Evolutionary conservation across 1,140 invertebrate species (phyloP), one percentile per base, ranked within the genome.

Genomic region (Tenebrio molitor): DNA sequence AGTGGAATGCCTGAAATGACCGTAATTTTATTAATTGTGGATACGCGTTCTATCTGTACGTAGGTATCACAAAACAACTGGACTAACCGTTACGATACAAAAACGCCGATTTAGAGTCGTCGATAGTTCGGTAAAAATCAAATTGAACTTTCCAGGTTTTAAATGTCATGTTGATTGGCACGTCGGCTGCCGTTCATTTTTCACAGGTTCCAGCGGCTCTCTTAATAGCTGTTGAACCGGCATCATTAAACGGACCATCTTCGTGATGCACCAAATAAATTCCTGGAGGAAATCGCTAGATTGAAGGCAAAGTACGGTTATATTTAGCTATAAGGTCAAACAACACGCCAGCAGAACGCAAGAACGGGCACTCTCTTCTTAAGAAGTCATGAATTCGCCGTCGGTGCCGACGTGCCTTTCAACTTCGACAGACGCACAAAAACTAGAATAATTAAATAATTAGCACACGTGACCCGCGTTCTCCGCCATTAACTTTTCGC

Each of bases 381-480:
- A 19, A 42, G 63, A 39, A 65, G 63, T 58, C 50, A 58, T 33
- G 50, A 58, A 58, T 58, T 58, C n/a, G 17, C 50, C 50, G 50
- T 14, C 50, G 29, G 36, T 39, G 36, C 36, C 36, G 36, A 39
- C 36, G 36, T 39, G 4, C 36, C 36, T 39, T 39, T 39, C 36
- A 39, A 39, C 36, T 39, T 12, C 7, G 4, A 33, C 29, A 65
- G 29, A 41, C 58, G 8, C 12, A 36, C 29, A 65, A 65, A 65
- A 65, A 65, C 23, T 29, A 25, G 66, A 46, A 68, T 68, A 68
- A 68, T 68, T 68, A 68, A 14, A 65, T 65, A 65, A 65, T 65
- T 65, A 65, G 36, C n/a, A 39, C 12, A 29, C 25, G 25, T 29
- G 25, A 29, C 8, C 8, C 25, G 25, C 3, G 25, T 39, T 39